These are phyloP conservation scores for Pleuronectes platessa DNA, from an alignment of 2,113 vertebrate genomes.

Conservation along the genomic window DNA sequence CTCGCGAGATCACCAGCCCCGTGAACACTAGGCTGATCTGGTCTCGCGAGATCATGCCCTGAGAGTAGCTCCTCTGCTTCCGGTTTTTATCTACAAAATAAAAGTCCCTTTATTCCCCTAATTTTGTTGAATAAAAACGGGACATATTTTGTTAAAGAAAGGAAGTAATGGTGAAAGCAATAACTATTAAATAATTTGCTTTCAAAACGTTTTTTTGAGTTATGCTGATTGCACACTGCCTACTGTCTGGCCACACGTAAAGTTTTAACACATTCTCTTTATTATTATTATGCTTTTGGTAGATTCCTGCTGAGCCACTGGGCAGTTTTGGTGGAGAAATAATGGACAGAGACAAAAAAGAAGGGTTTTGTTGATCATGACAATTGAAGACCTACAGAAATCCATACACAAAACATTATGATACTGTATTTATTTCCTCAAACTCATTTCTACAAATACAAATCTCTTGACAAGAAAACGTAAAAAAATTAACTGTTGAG, in stretches of 20 bases:
- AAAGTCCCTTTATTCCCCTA: not conserved
- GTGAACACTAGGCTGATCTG: rapidly evolving
- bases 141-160: too few relatives aligned
- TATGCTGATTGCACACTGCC: too few relatives aligned
- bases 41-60: not conserved
- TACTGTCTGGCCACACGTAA: too few relatives aligned
- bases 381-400: conserved; percentile 13
- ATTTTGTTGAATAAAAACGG: too few relatives aligned
- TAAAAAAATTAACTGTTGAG: not conserved
- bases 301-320: not conserved
- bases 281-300: too few relatives aligned
- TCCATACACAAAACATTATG: not conserved
- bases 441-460: conserved; percentile 39
- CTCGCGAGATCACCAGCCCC: conserved; percentile 9
- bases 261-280: too few relatives aligned
- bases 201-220: too few relatives aligned
- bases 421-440: not conserved
- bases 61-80: not conserved
- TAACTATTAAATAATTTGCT: too few relatives aligned
- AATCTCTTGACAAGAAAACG: not conserved
- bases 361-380: conserved; percentile 13
- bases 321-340: not conserved
- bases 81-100: conserved; percentile 13
- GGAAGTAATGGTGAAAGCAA: too few relatives aligned
- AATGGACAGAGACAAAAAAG: conserved; percentile 1